Evolutionary conservation across 2,113 vertebrate genomes (phyloP).

Genomic region (Clupea harengus): DNA sequence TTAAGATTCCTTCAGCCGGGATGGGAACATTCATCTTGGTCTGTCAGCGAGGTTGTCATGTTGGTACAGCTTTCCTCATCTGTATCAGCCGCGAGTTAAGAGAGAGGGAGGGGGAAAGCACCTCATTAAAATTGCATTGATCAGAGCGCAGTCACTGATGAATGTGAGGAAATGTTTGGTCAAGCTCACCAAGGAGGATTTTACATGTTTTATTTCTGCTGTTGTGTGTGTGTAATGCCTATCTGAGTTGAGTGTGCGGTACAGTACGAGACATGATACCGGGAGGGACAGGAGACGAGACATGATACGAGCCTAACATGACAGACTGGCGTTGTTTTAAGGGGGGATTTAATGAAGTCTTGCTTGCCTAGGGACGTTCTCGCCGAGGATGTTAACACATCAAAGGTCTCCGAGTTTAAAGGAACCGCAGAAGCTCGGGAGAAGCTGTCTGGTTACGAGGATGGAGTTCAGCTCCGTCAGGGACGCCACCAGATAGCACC

Average conservation of each 20-base stretch:
- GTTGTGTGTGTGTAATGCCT: not conserved
- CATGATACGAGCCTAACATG: no score
- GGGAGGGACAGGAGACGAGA: no score
- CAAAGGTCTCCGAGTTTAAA: no score
- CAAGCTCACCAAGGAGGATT: not conserved
- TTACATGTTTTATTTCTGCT: not conserved
- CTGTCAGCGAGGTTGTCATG: not conserved
- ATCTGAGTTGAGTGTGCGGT: not conserved
- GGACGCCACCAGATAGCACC: not conserved
- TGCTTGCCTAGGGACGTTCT: no score
- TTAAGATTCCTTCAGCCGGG: slow-evolving; percentile 1
- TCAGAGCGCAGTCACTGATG: not conserved
- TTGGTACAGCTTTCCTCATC: not conserved
- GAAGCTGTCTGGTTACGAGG: no score
- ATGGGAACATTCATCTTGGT: not conserved
- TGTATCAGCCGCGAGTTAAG: not conserved
- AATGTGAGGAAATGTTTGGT: not conserved
- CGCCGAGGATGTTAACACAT: no score
- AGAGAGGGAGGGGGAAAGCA: not conserved
- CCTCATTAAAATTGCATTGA: not conserved
- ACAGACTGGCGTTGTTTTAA: no score
- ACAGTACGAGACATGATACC: no score
- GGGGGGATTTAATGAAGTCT: no score
- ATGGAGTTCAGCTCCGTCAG: not conserved
- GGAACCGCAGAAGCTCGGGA: no score